These are phyloP conservation scores for Euplagia quadripunctaria DNA, from an alignment of 2,888 invertebrate genomes.

Conservation along the genomic window DNA sequence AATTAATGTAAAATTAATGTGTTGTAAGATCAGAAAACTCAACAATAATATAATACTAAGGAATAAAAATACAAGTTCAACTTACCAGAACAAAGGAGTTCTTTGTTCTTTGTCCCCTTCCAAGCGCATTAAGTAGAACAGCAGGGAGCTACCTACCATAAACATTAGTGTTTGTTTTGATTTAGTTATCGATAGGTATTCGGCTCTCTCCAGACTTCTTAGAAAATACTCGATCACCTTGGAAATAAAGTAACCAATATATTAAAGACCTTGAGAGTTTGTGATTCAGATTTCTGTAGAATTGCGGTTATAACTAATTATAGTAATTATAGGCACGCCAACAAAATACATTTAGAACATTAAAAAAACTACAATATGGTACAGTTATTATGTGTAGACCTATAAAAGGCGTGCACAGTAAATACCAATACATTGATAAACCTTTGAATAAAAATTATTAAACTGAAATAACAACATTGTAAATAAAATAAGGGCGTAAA, in stretches of 20 bases:
- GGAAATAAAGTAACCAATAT: slow-evolving; percentile 26
- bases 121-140: slow-evolving; percentile 83
- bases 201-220: slow-evolving; percentile 66
- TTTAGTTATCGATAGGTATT: slow-evolving; percentile 72
- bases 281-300: background rate
- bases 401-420: no score
- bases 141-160: slow-evolving; percentile 79
- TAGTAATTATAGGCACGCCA: background rate
- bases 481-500: no score
- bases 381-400: no score
- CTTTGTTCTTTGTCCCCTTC: slow-evolving; percentile 77
- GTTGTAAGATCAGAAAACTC: no score
- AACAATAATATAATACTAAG: no score
- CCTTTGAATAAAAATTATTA: no score
- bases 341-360: no score
- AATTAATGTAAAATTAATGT: no score
- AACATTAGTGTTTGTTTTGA: slow-evolving; percentile 76
- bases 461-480: no score
- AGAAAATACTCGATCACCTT: slow-evolving; percentile 82
- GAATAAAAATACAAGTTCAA: background rate
- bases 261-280: background rate
- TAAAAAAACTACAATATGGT: no score
- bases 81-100: slow-evolving; percentile 80
- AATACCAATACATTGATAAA: no score
- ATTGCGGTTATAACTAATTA: background rate